Evolutionary conservation across 2,888 invertebrate genomes (phyloP).

Genomic region (Pinctada fucata): DNA sequence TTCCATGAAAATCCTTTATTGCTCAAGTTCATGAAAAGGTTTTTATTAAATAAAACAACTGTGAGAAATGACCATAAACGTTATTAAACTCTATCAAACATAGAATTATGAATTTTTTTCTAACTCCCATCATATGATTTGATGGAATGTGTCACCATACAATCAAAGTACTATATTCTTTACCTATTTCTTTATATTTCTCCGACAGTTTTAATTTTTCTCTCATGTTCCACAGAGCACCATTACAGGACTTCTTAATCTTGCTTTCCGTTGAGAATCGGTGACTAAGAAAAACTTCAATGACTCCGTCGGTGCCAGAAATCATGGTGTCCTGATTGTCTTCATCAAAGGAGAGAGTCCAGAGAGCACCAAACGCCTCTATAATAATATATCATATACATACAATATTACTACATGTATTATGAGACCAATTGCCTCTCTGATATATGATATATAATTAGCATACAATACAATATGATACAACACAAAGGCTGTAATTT

Average conservation of each 20-base stretch:
- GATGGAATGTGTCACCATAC: not conserved
- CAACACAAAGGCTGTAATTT: no score
- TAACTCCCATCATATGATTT: no score
- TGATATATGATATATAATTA: no score
- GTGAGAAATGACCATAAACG: no score
- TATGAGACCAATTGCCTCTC: no score
- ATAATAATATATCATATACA: not conserved
- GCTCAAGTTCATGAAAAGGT: no score
- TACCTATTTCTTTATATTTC: conserved; percentile 46
- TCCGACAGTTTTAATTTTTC: conserved; percentile 39
- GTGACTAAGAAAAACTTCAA: conserved; percentile 34
- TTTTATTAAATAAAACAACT: no score
- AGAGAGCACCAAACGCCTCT: conserved; percentile 55
- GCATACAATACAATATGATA: no score
- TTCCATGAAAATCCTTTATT: no score
- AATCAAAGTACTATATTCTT: not conserved
- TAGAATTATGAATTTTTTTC: no score
- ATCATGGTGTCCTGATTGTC: conserved; percentile 53
- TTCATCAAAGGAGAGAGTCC: conserved; percentile 60
- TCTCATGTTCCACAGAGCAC: conserved; percentile 58
- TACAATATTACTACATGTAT: not conserved
- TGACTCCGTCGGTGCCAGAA: conserved; percentile 44
- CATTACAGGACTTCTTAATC: conserved; percentile 46
- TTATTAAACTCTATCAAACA: no score
- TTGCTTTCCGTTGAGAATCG: conserved; percentile 20